Base-by-base conservation (phyloP, 2,797 vertebrate genomes). In the Amniataba percoides region DNA sequence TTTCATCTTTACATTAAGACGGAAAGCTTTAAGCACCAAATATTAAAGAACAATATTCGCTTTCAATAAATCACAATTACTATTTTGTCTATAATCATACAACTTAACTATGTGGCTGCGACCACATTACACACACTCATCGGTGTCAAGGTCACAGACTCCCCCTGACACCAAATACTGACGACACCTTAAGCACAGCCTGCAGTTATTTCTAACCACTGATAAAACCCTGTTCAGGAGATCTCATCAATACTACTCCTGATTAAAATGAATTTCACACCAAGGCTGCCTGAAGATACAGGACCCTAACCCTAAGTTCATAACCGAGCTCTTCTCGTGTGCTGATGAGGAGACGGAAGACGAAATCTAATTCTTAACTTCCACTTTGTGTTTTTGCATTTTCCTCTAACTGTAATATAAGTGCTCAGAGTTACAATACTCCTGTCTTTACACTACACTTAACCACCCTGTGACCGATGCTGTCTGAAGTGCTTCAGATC, bases 321-420 rank as follows among this genome's bases (percentile, higher is more conserved):
- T 52, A 66, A 56, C 27, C 10, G 64, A 68, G 51, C 19, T 63
- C 36, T 71, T 10, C 27, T 64, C 39, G 74, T 81, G 74, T 73
- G 72, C 74, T 80, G 74, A 81, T 72, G 56, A 82, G 74, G 71
- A 67, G 52, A 64, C 16, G 64, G 34, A 62, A 77, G 36, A 65
- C 52, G 23, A 77, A 79, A 84, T 75, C 9, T 53, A 70, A 86
- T 56, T 68, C 58, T 36, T 62, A 51, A 57, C 69, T 59, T 67
- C 43, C 61, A 78, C 81, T 77, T 74, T 74, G 48, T 67, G 60
- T 78, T 43, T 31, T 31, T 31, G 27, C 23, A 1, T 15, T 73
- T 58, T 40, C 45, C 23, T 2, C 11, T 63, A 48, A 16, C 58
- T 71, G 16, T 57, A 49, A 61, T 21, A 25, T 15, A 62, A 39